Percentiles rank a stretch among this genome's conserved stretches.
Evolutionary conservation across 2,113 vertebrate species (phyloP).

Genomic region (Ailuropoda melanoleuca): DNA sequence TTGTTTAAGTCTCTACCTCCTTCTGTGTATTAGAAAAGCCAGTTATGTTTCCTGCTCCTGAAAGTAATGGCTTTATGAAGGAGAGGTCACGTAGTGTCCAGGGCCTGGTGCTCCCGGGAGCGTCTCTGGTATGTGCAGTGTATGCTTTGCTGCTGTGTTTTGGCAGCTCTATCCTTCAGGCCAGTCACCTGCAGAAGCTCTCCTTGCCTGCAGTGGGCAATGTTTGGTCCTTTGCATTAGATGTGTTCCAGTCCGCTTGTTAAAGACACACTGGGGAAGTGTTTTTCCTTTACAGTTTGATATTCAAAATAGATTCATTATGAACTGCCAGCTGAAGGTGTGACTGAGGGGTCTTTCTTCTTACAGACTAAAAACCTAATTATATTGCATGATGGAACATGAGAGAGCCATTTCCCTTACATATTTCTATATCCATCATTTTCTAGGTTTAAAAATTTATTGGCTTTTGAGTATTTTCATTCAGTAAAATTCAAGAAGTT

Average conservation of each 20-base stretch:
- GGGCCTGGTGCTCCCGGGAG: background rate
- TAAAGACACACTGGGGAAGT: background rate
- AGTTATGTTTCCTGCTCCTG: background rate
- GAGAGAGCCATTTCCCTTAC: slow-evolving; percentile 73
- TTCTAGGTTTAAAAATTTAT: slow-evolving; percentile 37
- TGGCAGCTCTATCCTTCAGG: background rate
- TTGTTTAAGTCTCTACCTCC: background rate
- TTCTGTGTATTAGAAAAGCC: background rate
- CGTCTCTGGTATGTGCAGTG: background rate
- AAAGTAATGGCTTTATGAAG: background rate
- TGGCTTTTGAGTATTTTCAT: background rate
- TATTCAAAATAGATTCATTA: slow-evolving; percentile 32
- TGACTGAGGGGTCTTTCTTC: slow-evolving; percentile 71
- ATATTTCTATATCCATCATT: slow-evolving; percentile 67
- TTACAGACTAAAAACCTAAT: slow-evolving; percentile 72
- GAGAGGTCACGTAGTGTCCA: background rate
- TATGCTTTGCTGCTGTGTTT: background rate
- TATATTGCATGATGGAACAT: slow-evolving; percentile 74
- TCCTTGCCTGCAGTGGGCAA: background rate
- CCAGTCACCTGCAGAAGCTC: background rate
- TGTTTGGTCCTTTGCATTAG: background rate
- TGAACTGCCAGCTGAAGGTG: slow-evolving; percentile 66
- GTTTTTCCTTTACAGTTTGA: background rate
- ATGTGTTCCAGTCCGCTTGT: background rate
- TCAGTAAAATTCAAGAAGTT: background rate